Evolutionary conservation across 2,888 invertebrate genomes (phyloP).

Genomic region (Tortricodes alternella): DNA sequence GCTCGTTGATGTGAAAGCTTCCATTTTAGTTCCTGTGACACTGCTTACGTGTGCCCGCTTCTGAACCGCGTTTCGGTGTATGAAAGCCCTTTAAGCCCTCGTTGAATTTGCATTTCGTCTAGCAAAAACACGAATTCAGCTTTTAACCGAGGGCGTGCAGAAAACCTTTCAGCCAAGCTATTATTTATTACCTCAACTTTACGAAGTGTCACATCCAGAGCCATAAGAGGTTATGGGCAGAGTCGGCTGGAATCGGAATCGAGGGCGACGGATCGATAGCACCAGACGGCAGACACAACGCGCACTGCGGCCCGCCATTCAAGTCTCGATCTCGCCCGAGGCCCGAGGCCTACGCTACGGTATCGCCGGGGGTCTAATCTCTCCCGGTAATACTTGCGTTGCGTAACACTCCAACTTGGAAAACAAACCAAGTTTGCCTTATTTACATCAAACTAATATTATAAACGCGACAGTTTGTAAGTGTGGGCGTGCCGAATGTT

Average conservation of each 20-base stretch:
- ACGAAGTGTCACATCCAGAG: slow-evolving; percentile 2
- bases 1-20: too few species aligned
- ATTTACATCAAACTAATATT: too few species aligned
- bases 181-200: slow-evolving; percentile 9
- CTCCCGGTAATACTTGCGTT: too few species aligned
- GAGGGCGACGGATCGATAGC: slow-evolving; percentile 83
- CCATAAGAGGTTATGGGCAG: slow-evolving; percentile 7
- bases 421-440: too few species aligned
- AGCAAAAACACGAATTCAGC: neutral
- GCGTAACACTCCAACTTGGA: too few species aligned
- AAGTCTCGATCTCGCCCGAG: neutral
- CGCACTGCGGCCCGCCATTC: slow-evolving; percentile 36
- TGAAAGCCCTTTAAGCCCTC: neutral
- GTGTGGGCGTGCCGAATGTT: too few species aligned
- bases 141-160: neutral
- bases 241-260: slow-evolving; percentile 65
- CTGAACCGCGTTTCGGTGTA: too few species aligned
- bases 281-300: slow-evolving; percentile 78
- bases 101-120: neutral
- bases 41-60: too few species aligned
- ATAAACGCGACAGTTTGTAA: too few species aligned
- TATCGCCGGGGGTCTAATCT: too few species aligned
- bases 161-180: neutral
- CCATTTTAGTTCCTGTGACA: too few species aligned
- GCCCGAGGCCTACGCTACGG: too few species aligned